Base-by-base conservation (phyloP, 1,140 invertebrate genomes). In the Lordiphosa stackelbergi region DNA sequence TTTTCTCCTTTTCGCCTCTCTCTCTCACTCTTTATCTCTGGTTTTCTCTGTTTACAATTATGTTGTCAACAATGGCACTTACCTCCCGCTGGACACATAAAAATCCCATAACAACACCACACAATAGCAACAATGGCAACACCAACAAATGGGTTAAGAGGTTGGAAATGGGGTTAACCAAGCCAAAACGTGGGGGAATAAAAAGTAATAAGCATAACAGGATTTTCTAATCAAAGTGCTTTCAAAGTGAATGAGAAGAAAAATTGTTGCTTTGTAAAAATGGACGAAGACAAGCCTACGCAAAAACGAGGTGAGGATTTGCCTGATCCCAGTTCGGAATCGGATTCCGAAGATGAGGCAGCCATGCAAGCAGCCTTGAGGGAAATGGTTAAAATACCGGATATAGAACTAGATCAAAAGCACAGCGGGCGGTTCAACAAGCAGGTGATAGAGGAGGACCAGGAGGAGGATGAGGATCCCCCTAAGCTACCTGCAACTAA, bases 141-240 rank as follows among this genome's bases (percentile, higher is more conserved):
- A 36, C 37, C 51, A 53, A 35, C 28, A 73, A 73, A 72, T 43
- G 55, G 75, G 75, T 71, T 71, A 75, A 71, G 45, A 68, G 58
- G 42, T 46, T 53, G 47, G n/a, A 16, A 40, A 28, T 19, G 4
- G 19, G 24, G 47, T 49, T 9, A 12, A 22, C 24, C 13, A 22
- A 12, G n/a, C 1, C 38, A 28, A 24, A 12, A 34, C 49, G 22
- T 0, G n/a, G 54, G 48, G 43, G 37, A 36, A 22, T n/a, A 31
- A 36, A 19, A 34, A 41, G 10, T 41, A 53, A 38, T 38, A 47
- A 45, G 52, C 42, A 16, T 56, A 43, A 59, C 31, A 4, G 45
- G 72, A 81, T 83, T 75, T 83, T 72, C 53, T 54, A 75, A 62
- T 83, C 77, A 75, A 69, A 69, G 42, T 37, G 16, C 34, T 41